Conservation (phyloP, 1,140 invertebrate genomes). For the Drosophila neocordata region DNA sequence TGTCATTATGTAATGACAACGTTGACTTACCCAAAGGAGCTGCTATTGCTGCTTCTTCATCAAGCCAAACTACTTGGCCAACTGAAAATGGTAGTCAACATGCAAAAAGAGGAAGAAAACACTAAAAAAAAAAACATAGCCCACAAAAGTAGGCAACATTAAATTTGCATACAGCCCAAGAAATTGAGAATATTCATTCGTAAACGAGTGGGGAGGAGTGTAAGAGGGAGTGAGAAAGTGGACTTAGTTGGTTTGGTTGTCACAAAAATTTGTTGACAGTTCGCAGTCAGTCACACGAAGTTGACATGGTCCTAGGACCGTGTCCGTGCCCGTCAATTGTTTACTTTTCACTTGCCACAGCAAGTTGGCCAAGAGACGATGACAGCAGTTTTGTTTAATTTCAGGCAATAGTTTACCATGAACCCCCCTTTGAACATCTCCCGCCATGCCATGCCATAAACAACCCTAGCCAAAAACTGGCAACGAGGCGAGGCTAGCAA, state of each 20-base stretch:
- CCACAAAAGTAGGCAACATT: slow-evolving; percentile 53
- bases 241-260: slow-evolving; percentile 43
- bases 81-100: not conserved
- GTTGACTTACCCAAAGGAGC: slow-evolving; percentile 28
- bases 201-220: not conserved
- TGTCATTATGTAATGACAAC: slow-evolving; percentile 74
- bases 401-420: slow-evolving; percentile 54
- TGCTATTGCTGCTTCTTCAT: slow-evolving; percentile 1
- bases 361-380: slow-evolving; percentile 49
- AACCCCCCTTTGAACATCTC: slow-evolving; percentile 19
- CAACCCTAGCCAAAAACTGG: slow-evolving; percentile 49
- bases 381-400: slow-evolving; percentile 66
- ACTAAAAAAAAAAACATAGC: slow-evolving; percentile 21
- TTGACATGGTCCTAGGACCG: slow-evolving; percentile 23
- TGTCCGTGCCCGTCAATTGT: slow-evolving; percentile 65
- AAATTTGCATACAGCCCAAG: slow-evolving; percentile 66
- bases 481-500: slow-evolving; percentile 40
- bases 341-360: slow-evolving; percentile 50
- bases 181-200: slow-evolving; percentile 32
- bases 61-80: not conserved
- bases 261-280: slow-evolving; percentile 55
- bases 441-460: slow-evolving; percentile 37
- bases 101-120: slow-evolving; percentile 30
- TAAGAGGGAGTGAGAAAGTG: slow-evolving; percentile 18
- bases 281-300: slow-evolving; percentile 56